These are phyloP conservation scores for Anguilla megastoma DNA, from an alignment of 2,797 vertebrate genomes.

Conservation along the genomic window DNA sequence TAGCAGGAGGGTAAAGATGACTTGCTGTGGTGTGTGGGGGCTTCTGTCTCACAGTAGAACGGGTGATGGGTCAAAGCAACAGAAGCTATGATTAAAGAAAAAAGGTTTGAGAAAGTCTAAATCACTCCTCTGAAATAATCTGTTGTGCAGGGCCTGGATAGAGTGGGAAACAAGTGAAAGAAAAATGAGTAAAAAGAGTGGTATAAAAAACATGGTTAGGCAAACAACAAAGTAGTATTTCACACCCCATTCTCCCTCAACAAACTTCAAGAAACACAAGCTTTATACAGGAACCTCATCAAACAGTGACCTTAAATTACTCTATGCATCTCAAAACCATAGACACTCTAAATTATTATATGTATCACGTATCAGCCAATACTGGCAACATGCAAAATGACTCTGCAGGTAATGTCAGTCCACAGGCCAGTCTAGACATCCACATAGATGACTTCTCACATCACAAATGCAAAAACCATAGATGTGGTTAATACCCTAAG, in stretches of 20 bases:
- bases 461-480: background rate
- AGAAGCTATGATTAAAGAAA: constrained; percentile 40
- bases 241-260: background rate
- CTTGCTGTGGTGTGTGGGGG: constrained; percentile 12
- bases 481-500: background rate
- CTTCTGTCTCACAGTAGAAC: background rate
- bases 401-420: no score
- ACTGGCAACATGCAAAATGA: background rate
- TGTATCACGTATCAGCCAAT: background rate
- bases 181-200: constrained; percentile 32
- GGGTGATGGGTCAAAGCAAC: constrained; percentile 20
- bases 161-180: constrained; percentile 5
- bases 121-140: constrained; percentile 47
- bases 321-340: background rate
- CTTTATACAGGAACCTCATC: background rate
- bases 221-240: background rate
- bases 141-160: constrained; percentile 24
- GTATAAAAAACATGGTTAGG: background rate
- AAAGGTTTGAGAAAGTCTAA: constrained; percentile 36
- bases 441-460: background rate
- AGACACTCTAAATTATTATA: background rate
- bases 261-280: background rate
- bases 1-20: background rate
- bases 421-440: background rate
- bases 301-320: background rate